These are phyloP conservation scores for Chitala chitala DNA, from an alignment of 2,113 vertebrate genomes.

Conservation along the genomic window DNA sequence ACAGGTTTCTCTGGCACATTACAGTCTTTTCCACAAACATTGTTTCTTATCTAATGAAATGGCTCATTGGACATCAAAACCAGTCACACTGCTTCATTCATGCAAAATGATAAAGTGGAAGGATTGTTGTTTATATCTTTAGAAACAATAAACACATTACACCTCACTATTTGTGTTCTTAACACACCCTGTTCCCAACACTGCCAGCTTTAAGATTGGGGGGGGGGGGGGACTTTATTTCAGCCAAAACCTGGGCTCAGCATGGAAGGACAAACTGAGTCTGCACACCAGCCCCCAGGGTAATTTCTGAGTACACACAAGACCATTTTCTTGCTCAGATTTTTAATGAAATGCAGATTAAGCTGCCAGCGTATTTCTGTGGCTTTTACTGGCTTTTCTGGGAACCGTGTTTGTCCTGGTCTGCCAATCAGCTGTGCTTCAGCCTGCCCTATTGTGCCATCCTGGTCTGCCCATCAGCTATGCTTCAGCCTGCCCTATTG, in stretches of 20 bases:
- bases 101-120: neutral
- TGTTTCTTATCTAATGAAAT: neutral
- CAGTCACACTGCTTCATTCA: neutral
- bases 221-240: neutral
- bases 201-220: neutral
- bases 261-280: conserved; percentile 18
- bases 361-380: conserved; percentile 47
- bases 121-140: neutral
- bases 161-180: no score
- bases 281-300: conserved; percentile 5
- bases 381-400: conserved; percentile 55
- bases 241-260: neutral
- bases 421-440: conserved; percentile 47
- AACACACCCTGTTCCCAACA: neutral
- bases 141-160: conserved; percentile 16
- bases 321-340: conserved; percentile 50
- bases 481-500: no score
- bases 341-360: conserved; percentile 58
- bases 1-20: neutral
- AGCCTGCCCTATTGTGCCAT: conserved; percentile 34
- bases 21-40: neutral
- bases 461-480: no score
- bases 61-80: neutral
- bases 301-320: conserved; percentile 18
- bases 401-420: conserved; percentile 32